Base-by-base conservation (phyloP, 1,140 invertebrate species). In the Trachymyrmex septentrionalis region DNA sequence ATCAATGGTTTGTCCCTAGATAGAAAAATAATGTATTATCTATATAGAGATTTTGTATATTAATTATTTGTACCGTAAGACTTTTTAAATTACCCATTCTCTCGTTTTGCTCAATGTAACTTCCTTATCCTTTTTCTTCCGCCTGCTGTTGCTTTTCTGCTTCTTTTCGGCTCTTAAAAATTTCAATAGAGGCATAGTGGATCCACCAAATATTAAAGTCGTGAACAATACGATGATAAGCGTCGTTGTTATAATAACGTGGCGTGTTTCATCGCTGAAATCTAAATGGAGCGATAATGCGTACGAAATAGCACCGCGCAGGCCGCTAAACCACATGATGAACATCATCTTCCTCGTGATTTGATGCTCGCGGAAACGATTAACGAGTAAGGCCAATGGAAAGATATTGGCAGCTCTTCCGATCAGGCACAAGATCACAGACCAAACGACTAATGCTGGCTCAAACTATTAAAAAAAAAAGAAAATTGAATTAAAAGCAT, bases 271-370 rank as follows among this genome's bases (percentile, higher is more conserved):
- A 94, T 98, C 97, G 86, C 98, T 98, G 93, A 99, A 98, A 91
- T 99, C 98, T 86, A 99, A 96, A 96, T 99, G 99, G 50, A 99
- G 96, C 12, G 99, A 99, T 0, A 99, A 95, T 5, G 99, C 99
- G 95, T 99, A 99, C 0, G 99, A 99, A 95, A 99, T 99, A 19
- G 99, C 99, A 53, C 99, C 99, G 63, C 99, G 96, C 85, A 99
- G 95, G 66, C 98, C 98, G 95, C 98, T 99, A 93, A 99, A 99
- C 99, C 99, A 99, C 99, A 99, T 99, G 66, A 99, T 99, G 92
- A 99, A 99, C 97, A 99, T 99, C 98, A 99, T 99, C 95, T 99
- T 99, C 92, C 97, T 98, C 0, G 99, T 99, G 67, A 99, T 99
- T 95, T 99, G 99, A 95, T 99, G 99, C 93, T 99, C 98, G 44